Conservation (phyloP, 2,888 invertebrate species). For the Spisula solida region DNA sequence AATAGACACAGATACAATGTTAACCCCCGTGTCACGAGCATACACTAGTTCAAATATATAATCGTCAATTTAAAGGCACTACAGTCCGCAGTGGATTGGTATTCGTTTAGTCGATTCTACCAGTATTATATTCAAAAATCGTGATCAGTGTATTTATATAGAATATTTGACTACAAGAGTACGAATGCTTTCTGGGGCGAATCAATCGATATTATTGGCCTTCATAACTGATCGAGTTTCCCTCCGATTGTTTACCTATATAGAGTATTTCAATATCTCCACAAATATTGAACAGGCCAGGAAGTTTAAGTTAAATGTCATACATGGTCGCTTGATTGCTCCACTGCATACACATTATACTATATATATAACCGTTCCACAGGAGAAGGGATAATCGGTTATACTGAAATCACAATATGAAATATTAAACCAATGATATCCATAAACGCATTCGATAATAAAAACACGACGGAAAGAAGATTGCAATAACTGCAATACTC, state of each 20-base stretch:
- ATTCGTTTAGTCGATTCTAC: background rate
- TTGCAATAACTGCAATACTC: too few relatives aligned
- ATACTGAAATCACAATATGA: background rate
- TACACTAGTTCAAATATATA: too few relatives aligned
- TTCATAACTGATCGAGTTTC: background rate
- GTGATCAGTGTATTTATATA: slow-evolving; percentile 23
- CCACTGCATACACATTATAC: background rate
- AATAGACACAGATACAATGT: background rate
- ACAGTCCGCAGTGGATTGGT: background rate
- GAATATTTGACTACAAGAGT: background rate
- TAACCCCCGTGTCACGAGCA: background rate
- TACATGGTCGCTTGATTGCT: background rate
- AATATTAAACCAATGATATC: background rate
- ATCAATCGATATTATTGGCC: background rate
- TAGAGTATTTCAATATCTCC: background rate
- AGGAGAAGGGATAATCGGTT: background rate
- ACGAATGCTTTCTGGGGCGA: background rate
- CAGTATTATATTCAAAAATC: slow-evolving; percentile 3
- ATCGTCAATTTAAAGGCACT: background rate
- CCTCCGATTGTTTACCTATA: background rate
- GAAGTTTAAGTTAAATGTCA: background rate
- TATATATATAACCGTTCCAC: background rate
- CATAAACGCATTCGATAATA: background rate
- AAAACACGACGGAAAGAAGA: too few relatives aligned
- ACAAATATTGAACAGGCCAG: background rate